These are phyloP conservation scores for Galerucella calmariensis DNA, from an alignment of 2,888 invertebrate species.

Conservation along the genomic window DNA sequence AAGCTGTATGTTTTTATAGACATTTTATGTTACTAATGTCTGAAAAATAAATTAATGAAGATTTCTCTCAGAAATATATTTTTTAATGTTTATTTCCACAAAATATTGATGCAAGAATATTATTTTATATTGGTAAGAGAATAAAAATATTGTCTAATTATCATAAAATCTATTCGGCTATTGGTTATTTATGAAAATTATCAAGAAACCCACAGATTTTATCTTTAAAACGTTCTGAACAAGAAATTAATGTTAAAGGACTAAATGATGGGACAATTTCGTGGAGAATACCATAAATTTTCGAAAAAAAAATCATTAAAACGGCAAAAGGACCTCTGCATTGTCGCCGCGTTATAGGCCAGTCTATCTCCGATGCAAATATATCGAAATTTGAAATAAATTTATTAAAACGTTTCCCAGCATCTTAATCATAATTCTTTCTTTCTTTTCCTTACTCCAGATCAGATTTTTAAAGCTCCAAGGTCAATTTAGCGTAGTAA, in stretches of 20 bases:
- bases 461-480: no score
- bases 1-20: no score
- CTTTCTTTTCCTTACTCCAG: no score
- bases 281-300: conserved; percentile 53
- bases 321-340: conserved; percentile 34
- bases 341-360: conserved; percentile 22
- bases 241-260: conserved; percentile 55
- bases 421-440: no score
- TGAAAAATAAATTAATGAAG: no score
- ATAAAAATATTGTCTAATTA: conserved; percentile 42
- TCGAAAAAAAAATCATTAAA: conserved; percentile 47
- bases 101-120: not conserved
- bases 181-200: conserved; percentile 47
- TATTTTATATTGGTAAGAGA: not conserved
- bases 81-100: not conserved
- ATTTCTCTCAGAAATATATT: not conserved
- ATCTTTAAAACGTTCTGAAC: conserved; percentile 51
- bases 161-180: conserved; percentile 46
- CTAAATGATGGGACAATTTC: conserved; percentile 60
- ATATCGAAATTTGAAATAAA: not conserved
- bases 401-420: no score
- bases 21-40: no score
- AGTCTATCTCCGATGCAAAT: not conserved
- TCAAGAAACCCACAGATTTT: conserved; percentile 45
- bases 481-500: no score